These are phyloP conservation scores for Chrysaora quinquecirrha DNA, from an alignment of 30 jellyfish, hydroid and myxozoan species.

Conservation along the genomic window DNA sequence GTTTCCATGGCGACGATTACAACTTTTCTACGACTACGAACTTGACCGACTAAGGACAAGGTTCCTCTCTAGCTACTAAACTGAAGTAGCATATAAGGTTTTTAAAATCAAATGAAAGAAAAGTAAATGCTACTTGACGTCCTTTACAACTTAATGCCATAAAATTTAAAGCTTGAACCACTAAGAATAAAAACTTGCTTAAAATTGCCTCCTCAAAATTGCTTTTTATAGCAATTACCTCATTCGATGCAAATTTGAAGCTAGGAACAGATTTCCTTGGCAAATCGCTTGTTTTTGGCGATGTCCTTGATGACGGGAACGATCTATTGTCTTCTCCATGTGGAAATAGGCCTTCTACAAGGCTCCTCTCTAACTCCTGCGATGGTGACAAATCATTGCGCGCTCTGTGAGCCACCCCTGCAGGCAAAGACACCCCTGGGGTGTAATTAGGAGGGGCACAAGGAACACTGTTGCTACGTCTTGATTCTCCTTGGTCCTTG, in stretches of 20 bases:
- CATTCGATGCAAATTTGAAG: background rate
- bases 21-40: too few relatives aligned
- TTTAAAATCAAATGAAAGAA: too few relatives aligned
- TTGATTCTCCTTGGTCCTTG: conserved; percentile 12
- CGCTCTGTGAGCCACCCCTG: background rate
- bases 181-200: too few relatives aligned
- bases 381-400: conserved; percentile 1
- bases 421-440: background rate
- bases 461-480: conserved; percentile 53
- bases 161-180: too few relatives aligned
- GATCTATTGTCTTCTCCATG: background rate
- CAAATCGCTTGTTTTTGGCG: background rate
- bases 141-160: too few relatives aligned
- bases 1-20: too few relatives aligned
- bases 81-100: too few relatives aligned
- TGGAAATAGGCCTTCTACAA: background rate
- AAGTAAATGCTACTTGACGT: too few relatives aligned
- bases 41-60: too few relatives aligned
- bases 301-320: background rate
- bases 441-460: conserved; percentile 9
- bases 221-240: too few relatives aligned
- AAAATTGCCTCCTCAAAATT: too few relatives aligned
- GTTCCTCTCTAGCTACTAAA: too few relatives aligned
- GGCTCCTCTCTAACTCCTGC: conserved; percentile 5
- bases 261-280: background rate